Evolutionary conservation across 2,888 invertebrate genomes (phyloP), one percentile per base, ranked within the genome.

Genomic region (Protula sp.): DNA sequence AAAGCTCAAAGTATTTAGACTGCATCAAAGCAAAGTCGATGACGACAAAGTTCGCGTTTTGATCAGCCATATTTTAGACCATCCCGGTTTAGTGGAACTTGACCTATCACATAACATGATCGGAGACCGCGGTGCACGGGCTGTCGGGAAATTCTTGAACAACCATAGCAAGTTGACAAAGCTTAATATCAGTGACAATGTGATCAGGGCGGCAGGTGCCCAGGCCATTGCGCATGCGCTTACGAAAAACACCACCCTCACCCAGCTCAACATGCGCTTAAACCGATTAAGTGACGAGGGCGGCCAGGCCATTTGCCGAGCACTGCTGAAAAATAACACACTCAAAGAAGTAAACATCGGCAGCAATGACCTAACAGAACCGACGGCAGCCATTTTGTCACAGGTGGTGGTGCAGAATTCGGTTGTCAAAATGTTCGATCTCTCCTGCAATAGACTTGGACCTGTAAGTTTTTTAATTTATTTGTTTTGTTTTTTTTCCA

Each of bases 231-330:
- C 79, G 24, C 79, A 80, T 68, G 80, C 79, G 2, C 70, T 81
- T 28, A 78, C 76, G 3, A 80, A 79, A 67, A 81, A 79, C 63
- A 72, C 70, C 2, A 75, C 75, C 14, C 70, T 81, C 27, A 67
- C 72, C 55, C 58, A 58, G 48, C 66, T 80, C 14, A 75, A 79
- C 61, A 61, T 80, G 26, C 62, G 79, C 55, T 69, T 81, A 47
- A 81, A 81, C 68, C 69, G 78, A 52, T 69, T 81, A 22, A 78
- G 77, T 19, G 81, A 81, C 66, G 81, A 81, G 61, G 81, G 81
- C n/a, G 81, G 81, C 4, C 79, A 79, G 66, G 79, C 79, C 3
- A 71, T 81, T 45, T 76, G 79, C 60, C 68, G 75, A 30, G 71
- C 79, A 14, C 65, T 81, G 54, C 62, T 77, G 54, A 78, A 74